These are phyloP conservation scores for Lasioglossum pauxillum DNA, from an alignment of 2,888 invertebrate genomes.

Conservation along the genomic window DNA sequence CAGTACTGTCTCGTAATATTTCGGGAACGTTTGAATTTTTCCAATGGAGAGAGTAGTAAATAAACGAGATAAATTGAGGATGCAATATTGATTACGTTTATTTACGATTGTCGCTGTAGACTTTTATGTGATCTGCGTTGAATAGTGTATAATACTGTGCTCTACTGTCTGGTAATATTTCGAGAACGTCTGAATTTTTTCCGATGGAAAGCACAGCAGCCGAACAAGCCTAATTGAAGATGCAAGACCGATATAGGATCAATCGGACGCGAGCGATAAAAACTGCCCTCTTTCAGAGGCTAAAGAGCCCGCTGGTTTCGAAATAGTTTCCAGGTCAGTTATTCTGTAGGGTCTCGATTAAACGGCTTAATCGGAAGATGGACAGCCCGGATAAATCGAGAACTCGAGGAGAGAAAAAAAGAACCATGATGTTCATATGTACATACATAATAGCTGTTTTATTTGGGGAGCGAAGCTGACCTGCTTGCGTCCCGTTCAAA, in stretches of 20 bases:
- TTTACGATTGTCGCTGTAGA: not conserved
- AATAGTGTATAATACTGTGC: not conserved
- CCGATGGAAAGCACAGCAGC: not conserved
- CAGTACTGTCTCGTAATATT: too few relatives aligned
- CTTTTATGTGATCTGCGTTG: not conserved
- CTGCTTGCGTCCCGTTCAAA: not conserved
- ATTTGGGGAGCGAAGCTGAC: not conserved
- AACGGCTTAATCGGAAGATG: constrained; percentile 1
- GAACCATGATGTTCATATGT: not conserved
- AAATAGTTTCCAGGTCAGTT: constrained; percentile 2
- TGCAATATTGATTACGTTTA: too few relatives aligned
- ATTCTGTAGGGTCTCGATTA: not conserved
- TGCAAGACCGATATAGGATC: not conserved
- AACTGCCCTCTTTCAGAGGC: not conserved
- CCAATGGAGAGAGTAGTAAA: too few relatives aligned
- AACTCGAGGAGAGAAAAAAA: not conserved
- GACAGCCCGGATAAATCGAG: not conserved
- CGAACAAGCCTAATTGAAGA: not conserved
- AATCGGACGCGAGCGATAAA: not conserved
- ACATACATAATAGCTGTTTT: not conserved
- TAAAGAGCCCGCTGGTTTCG: not conserved
- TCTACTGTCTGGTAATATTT: not conserved
- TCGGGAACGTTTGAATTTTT: too few relatives aligned
- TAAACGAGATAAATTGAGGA: too few relatives aligned
- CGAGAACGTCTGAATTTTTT: not conserved